Percentiles rank a stretch among this genome's conserved stretches.
Conservation (phyloP, 2,113 vertebrate genomes). For the Etheostoma cragini region DNA sequence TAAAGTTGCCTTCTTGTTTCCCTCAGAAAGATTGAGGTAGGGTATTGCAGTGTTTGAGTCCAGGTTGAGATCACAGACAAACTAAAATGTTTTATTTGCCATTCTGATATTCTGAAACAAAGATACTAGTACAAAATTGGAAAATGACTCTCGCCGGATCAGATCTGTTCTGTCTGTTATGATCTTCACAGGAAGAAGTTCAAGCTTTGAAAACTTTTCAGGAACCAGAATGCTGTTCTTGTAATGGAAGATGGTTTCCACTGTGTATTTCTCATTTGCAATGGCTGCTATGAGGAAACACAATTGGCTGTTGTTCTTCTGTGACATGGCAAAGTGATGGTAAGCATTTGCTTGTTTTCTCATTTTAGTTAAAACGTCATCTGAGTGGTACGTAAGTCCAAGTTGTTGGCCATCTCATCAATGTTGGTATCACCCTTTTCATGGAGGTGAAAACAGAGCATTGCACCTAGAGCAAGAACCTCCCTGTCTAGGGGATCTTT, state of each 20-base stretch:
- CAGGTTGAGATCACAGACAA: not conserved
- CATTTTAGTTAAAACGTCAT: not conserved
- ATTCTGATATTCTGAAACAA: not conserved
- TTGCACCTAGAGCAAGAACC: too few relatives aligned
- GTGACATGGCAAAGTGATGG: not conserved
- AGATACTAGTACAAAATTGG: not conserved
- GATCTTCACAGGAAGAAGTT: not conserved
- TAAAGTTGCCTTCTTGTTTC: not conserved
- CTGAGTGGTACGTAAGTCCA: not conserved
- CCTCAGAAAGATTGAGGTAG: not conserved
- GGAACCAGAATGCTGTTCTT: not conserved
- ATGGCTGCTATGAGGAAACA: not conserved
- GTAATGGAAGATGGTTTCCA: not conserved
- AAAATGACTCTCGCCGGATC: not conserved
- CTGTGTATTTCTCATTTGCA: not conserved
- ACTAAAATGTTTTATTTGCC: not conserved
- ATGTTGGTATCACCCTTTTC: conserved; percentile 11
- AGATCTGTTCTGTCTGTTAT: not conserved
- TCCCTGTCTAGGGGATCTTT: not conserved
- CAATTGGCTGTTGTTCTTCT: not conserved
- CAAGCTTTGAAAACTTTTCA: not conserved
- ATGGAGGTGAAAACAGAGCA: conserved; percentile 6
- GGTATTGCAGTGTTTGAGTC: not conserved
- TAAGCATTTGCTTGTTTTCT: not conserved
- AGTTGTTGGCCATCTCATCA: not conserved